Conservation (phyloP, 2,797 vertebrate species). For the Peromyscus melanophrys region DNA sequence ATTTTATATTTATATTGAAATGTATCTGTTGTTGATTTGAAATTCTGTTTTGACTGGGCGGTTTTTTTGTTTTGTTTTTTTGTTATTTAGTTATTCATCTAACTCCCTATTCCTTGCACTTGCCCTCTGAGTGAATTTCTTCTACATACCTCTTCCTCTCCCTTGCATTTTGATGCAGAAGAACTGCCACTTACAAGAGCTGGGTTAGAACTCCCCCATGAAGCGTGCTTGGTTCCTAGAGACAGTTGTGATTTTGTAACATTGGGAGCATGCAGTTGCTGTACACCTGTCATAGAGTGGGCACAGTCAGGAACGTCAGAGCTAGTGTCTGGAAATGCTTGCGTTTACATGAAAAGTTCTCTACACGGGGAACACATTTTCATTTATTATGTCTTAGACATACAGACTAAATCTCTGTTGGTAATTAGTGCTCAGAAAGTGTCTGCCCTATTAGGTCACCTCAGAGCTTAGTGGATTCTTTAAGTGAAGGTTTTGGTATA, state of each 20-base stretch:
- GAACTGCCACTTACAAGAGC: neutral
- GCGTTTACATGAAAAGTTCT: slow-evolving; percentile 54
- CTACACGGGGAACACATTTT: neutral
- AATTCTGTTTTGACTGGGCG: neutral
- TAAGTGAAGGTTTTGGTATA: slow-evolving; percentile 3
- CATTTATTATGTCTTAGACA: neutral
- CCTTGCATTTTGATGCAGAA: slow-evolving; percentile 10
- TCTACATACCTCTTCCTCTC: neutral
- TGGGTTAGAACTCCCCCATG: neutral
- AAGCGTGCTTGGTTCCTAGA: neutral
- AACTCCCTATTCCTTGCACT: neutral
- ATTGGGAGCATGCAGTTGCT: neutral
- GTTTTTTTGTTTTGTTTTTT: neutral
- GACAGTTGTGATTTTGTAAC: neutral
- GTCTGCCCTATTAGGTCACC: neutral
- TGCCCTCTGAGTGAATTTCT: neutral
- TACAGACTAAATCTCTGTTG: slow-evolving; percentile 15
- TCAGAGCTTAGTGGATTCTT: neutral
- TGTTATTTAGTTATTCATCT: slow-evolving; percentile 38
- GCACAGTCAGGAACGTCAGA: slow-evolving; percentile 29
- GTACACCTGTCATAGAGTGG: neutral
- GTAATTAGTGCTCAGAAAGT: neutral
- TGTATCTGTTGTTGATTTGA: neutral
- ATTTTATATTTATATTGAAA: neutral
- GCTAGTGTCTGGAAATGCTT: slow-evolving; percentile 53